A percentile compares a stretch with the other conserved stretches of the same genome.
These are phyloP conservation scores for Ctenicera cuprea DNA, from an alignment of 2,888 invertebrate genomes.

Conservation along the genomic window DNA sequence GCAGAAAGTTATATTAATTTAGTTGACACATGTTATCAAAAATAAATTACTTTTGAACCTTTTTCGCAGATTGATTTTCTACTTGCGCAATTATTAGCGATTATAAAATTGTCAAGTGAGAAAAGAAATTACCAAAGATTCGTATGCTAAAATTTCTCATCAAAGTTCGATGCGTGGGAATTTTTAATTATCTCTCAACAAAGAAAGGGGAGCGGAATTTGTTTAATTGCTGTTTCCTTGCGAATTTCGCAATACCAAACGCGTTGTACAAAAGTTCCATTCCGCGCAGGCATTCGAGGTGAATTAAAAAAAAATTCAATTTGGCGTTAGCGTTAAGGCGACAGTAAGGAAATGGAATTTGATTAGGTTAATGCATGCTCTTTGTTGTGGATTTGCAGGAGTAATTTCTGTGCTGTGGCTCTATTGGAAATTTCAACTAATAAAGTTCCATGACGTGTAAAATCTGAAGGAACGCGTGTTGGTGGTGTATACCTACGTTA, in stretches of 20 bases:
- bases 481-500: conserved; percentile 29
- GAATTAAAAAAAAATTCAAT: not conserved
- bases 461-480: conserved; percentile 35
- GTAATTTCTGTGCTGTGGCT: conserved; percentile 31
- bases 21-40: too few species aligned
- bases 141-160: conserved; percentile 18
- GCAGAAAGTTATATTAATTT: too few species aligned
- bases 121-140: conserved; percentile 23
- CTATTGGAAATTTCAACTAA: conserved; percentile 42
- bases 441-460: conserved; percentile 45
- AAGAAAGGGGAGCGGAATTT: conserved; percentile 15
- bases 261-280: not conserved
- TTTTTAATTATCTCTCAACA: conserved; percentile 21
- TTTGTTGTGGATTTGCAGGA: conserved; percentile 32
- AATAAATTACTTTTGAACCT: too few species aligned
- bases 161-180: conserved; percentile 27
- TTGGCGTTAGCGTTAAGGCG: conserved; percentile 11
- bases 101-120: conserved; percentile 2
- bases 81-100: too few species aligned
- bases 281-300: not conserved
- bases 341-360: conserved; percentile 32
- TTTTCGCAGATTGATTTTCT: too few species aligned
- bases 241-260: conserved; percentile 1
- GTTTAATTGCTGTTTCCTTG: conserved; percentile 13
- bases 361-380: conserved; percentile 37